Conservation (phyloP, 2,113 vertebrate species). For the Narcine bancroftii region DNA sequence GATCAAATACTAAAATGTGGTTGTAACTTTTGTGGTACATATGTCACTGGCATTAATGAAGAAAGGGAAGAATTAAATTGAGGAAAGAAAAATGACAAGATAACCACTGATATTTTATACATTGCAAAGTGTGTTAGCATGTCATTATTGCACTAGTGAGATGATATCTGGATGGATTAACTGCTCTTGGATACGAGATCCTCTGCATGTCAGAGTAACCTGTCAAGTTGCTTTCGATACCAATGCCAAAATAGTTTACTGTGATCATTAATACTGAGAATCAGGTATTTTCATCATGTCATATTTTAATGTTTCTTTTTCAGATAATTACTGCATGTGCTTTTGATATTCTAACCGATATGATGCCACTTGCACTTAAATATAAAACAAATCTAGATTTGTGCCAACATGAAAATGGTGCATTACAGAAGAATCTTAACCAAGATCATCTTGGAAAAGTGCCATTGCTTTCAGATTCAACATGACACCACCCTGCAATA, state of each 20-base stretch:
- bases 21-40: too few relatives aligned
- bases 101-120: background rate
- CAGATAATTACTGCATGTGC: background rate
- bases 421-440: background rate
- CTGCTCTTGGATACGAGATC: background rate
- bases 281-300: background rate
- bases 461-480: background rate
- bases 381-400: background rate
- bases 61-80: too few relatives aligned
- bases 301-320: background rate
- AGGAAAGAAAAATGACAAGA: background rate
- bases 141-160: background rate
- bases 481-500: background rate
- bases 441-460: background rate
- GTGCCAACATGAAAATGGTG: background rate
- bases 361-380: background rate
- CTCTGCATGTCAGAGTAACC: background rate
- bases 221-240: background rate
- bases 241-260: background rate
- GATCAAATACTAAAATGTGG: too few relatives aligned
- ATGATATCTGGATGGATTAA: background rate
- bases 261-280: background rate
- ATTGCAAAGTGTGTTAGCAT: background rate
- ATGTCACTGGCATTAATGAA: too few relatives aligned
- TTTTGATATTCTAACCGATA: background rate